phyloP scores from a whole-genome alignment of 2,113 vertebrate species.

The Holacanthus passer region DNA sequence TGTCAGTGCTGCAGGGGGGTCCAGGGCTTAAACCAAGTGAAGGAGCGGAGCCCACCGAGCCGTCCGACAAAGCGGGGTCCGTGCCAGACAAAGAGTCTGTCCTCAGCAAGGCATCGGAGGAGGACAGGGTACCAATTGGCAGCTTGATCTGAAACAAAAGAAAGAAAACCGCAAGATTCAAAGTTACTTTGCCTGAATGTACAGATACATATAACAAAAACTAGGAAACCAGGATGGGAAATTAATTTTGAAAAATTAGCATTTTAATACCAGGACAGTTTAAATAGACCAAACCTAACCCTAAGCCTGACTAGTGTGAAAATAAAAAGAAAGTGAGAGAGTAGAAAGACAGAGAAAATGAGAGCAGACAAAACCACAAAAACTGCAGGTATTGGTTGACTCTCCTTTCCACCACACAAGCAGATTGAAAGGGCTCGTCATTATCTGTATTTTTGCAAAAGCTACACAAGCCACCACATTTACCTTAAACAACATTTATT shows the following conservation, averaged over 20 bases:
- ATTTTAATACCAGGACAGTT: background rate
- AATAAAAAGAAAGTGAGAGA: background rate
- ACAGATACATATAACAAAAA: background rate
- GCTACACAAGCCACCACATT: background rate
- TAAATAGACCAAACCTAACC: background rate
- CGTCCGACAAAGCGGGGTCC: slow-evolving; percentile 86
- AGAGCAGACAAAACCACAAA: background rate
- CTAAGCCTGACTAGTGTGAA: background rate
- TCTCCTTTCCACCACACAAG: background rate
- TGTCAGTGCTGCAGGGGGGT: slow-evolving; percentile 84
- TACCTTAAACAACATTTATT: background rate
- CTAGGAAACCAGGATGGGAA: background rate
- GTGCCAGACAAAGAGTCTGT: slow-evolving; percentile 86
- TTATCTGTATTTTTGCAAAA: background rate
- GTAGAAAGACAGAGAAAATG: background rate
- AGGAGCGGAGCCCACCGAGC: slow-evolving; percentile 84
- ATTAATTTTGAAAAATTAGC: background rate
- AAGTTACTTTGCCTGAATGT: background rate
- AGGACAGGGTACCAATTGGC: slow-evolving; percentile 82
- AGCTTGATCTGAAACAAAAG: slow-evolving; percentile 82
- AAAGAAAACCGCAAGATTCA: background rate
- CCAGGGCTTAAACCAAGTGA: slow-evolving; percentile 86
- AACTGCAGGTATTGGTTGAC: background rate
- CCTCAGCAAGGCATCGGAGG: slow-evolving; percentile 84
- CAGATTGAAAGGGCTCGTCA: background rate